phyloP scores from a whole-genome alignment of 2,888 invertebrate species.

The Mimas tiliae region DNA sequence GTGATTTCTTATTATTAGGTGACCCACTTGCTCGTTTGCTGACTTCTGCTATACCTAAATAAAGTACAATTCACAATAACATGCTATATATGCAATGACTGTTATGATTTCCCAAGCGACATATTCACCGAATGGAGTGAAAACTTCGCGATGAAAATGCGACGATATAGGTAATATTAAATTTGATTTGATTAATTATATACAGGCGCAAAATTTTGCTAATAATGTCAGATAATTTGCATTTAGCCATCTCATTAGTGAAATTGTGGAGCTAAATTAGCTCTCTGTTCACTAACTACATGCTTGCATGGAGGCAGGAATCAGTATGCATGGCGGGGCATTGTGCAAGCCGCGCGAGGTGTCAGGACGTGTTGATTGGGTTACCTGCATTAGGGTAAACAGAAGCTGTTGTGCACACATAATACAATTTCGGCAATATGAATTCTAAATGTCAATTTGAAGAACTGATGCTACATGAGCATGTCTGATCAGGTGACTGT shows the following conservation, averaged over 20 bases:
- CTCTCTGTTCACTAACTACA: slow-evolving; percentile 29
- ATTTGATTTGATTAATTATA: slow-evolving; percentile 33
- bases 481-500: no score
- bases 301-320: slow-evolving; percentile 33
- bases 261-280: slow-evolving; percentile 52
- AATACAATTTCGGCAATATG: slow-evolving; percentile 32
- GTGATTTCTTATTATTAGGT: no score
- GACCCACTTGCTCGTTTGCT: no score
- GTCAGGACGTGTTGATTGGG: slow-evolving; percentile 56
- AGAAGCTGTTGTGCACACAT: slow-evolving; percentile 31
- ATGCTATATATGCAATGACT: no score
- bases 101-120: no score
- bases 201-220: slow-evolving; percentile 32
- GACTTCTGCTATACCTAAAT: no score
- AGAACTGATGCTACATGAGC: neutral
- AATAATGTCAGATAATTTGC: slow-evolving; percentile 35
- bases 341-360: slow-evolving; percentile 40
- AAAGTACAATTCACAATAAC: no score
- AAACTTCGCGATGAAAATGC: neutral
- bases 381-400: slow-evolving; percentile 48
- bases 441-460: slow-evolving; percentile 17
- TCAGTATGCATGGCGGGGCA: slow-evolving; percentile 54
- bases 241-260: slow-evolving; percentile 47
- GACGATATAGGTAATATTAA: neutral
- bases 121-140: no score